Evolutionary conservation across 2,888 invertebrate genomes (phyloP), one percentile per base, ranked within the genome.

Genomic region (Erebia aethiops): DNA sequence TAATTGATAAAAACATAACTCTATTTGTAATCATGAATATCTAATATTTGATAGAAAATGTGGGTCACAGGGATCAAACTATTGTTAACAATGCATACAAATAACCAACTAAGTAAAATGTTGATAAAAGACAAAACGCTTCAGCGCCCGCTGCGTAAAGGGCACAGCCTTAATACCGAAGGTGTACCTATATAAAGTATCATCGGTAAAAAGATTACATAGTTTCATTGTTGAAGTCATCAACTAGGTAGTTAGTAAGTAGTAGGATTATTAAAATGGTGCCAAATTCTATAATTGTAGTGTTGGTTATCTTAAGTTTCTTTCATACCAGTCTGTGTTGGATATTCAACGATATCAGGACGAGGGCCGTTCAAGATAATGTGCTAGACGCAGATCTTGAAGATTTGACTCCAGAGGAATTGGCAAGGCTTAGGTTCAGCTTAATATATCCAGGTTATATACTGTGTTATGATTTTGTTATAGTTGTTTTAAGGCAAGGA

Each of bases 401-500:
- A 18, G 73, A 75, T 11, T 63, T 76, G 1, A 72, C 70, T 26
- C 73, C 69, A 0, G 77, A 77, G 65, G 79, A 78, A 1, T 65
- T 78, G 35, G 75, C 72, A 1, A 67, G 70, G 10, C 56, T 77
- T 18, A 82, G 75, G 18, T 76, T 87, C 57, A 80, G 74, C 74
- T 77, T 87, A 68, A 84, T 86, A 65, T 88, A 82, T 77, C 88
- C 88, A 73, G 87, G 88, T 87, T 75, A 76, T n/a, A 80, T 72
- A 49, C 4, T 5, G 43, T 4, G 35, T 65, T 14, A 16, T 26
- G 26, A 26, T 26, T 0, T 26, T 26, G 18, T 52, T 58, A 41
- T 7, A 52, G 16, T 52, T 52, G 3, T 21, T 21, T n/a, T 3
- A 26, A 26, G 3, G 1, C 35, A 35, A 35, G 7, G 0, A 35